These are phyloP conservation scores for Hystrix cristata DNA, from an alignment of 2,113 vertebrate genomes.

Conservation along the genomic window DNA sequence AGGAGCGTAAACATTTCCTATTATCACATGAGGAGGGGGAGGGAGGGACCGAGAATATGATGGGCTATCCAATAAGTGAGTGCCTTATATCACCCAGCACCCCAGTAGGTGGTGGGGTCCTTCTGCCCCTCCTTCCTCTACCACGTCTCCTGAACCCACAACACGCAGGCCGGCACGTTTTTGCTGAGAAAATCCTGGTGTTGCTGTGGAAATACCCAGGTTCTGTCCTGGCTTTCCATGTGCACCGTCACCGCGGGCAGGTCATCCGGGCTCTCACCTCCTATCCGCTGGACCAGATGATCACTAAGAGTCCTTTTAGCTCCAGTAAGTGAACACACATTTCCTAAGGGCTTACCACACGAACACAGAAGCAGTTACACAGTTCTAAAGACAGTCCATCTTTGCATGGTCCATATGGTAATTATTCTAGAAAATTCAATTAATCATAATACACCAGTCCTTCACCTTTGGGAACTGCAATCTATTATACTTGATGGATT, in stretches of 20 bases:
- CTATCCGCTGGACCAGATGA: not conserved
- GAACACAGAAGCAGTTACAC: not conserved
- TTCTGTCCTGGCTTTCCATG: not conserved
- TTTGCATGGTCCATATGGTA: not conserved
- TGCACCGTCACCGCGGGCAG: not conserved
- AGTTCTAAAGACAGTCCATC: not conserved
- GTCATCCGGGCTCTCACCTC: fast-evolving
- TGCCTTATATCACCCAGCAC: not conserved
- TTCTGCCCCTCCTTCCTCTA: not conserved
- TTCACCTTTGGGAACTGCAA: not conserved
- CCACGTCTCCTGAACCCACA: too few species aligned
- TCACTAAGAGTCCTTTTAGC: not conserved
- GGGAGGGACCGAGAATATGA: too few species aligned
- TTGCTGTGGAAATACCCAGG: not conserved
- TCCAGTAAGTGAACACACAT: not conserved
- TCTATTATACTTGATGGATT: not conserved
- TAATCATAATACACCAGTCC: not conserved
- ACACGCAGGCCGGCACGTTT: not conserved
- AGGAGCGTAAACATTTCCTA: not conserved
- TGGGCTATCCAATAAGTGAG: too few species aligned
- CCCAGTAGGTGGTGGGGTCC: not conserved
- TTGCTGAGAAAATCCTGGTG: not conserved
- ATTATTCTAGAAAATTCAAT: conserved; percentile 28
- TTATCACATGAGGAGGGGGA: too few species aligned
- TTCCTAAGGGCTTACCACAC: not conserved